These are phyloP conservation scores for Listronotus oregonensis DNA, from an alignment of 1,140 invertebrate genomes.

Conservation along the genomic window DNA sequence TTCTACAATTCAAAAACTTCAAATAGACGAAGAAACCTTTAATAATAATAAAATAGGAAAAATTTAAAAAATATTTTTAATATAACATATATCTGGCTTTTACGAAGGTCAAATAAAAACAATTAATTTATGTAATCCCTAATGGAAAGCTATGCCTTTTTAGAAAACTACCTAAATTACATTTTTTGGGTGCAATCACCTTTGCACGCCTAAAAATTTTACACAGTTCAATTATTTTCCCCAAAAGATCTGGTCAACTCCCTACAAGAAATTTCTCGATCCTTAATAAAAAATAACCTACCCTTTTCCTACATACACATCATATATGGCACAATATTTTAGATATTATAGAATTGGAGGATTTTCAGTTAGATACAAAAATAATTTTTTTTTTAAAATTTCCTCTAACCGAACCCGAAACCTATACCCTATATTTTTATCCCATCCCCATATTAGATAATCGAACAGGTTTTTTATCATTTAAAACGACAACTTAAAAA, in stretches of 20 bases:
- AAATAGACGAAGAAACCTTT: slow-evolving; percentile 30
- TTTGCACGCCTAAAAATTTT: slow-evolving; percentile 24
- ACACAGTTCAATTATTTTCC: slow-evolving; percentile 22
- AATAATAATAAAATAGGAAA: slow-evolving; percentile 17
- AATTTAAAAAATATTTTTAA: slow-evolving; percentile 16
- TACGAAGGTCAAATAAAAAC: not conserved
- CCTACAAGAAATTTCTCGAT: slow-evolving; percentile 18
- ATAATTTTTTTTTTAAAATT: slow-evolving; percentile 26
- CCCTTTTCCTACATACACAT: slow-evolving; percentile 8
- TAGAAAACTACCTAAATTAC: slow-evolving; percentile 7
- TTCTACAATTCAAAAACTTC: slow-evolving; percentile 23
- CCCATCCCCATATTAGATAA: slow-evolving; percentile 21
- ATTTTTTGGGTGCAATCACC: slow-evolving; percentile 17
- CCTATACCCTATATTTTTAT: slow-evolving; percentile 16
- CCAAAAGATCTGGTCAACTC: slow-evolving; percentile 10
- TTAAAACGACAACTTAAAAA: slow-evolving; percentile 4
- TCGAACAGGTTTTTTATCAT: slow-evolving; percentile 6
- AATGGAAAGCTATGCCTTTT: too few species aligned
- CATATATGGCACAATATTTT: slow-evolving; percentile 18
- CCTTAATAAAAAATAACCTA: slow-evolving; percentile 23
- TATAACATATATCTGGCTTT: not conserved
- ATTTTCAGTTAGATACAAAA: slow-evolving; percentile 23
- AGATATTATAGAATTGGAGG: slow-evolving; percentile 23
- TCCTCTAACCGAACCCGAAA: slow-evolving; percentile 18
- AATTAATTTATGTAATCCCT: slow-evolving; percentile 18